Evolutionary conservation across 2,888 invertebrate species (phyloP), one percentile per base, ranked within the genome.

Genomic region (Micoletzkya japonica): DNA sequence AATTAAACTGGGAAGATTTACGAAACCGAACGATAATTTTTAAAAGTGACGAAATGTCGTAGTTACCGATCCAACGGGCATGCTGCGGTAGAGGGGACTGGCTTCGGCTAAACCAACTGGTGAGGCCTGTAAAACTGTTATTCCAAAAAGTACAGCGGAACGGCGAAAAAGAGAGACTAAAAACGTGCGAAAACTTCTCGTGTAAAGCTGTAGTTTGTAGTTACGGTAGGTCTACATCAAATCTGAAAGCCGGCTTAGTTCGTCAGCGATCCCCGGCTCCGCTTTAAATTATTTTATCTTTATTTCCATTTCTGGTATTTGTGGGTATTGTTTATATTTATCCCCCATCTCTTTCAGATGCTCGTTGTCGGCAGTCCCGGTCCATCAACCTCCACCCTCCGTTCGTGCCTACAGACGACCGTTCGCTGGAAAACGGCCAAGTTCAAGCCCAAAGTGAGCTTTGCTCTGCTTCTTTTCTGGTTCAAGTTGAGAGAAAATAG

Each of bases 361-460:
- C 10, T 14, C 10, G 14, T 44, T 44, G n/a, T 24, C 14, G 32
- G 32, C n/a, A 28, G 54, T 66, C 32, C 54, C 28, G 37, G 37
- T 24, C 44, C 54, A 30, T 37, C 64, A 32, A 17, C 54, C 28
- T 34, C 54, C 3, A n/a, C 64, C 26, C 28, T 30, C 24, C 52
- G 54, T 28, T 66, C 44, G 20, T 66, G 64, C 20, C 52, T 66
- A 6, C 7, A 30, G 24, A 66, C 64, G 54, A 30, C 64, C 4
- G 39, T 72, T 14, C 66, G 72, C 39, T 70, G 58, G 54, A 72
- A 72, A 60, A 79, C 79, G 2, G 74, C 70, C 20, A 79, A 78
- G 54, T 81, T 81, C 73, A 83, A 83, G 59, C 77, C 82, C 24
- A 82, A 81, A 60, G 79, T 79, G 10, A 10, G 44, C 14, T 36